A percentile compares a stretch with the other conserved stretches of the same genome.
phyloP scores from a whole-genome alignment of 2,113 vertebrate species.

The Myrmophylax atrothorax region DNA sequence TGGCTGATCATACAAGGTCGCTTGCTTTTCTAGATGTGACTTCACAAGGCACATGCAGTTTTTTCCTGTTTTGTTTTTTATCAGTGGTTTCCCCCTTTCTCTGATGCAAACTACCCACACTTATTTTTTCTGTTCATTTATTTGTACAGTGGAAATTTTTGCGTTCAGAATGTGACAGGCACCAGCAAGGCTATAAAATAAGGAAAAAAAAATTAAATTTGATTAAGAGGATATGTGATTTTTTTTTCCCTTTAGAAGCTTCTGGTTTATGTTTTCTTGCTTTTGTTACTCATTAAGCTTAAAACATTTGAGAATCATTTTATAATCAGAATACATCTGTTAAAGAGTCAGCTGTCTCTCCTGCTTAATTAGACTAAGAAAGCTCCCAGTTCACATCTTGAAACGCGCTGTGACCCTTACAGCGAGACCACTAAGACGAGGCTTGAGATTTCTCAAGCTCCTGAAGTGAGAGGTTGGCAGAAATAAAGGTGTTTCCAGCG shows the following conservation, averaged over 20 bases:
- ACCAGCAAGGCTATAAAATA: not conserved
- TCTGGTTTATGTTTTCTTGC: not conserved
- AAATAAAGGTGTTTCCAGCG: not conserved
- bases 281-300: not conserved
- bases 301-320: not conserved
- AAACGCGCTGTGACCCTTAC: not conserved
- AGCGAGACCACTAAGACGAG: not conserved
- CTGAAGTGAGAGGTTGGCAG: not conserved
- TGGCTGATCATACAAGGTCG: not conserved
- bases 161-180: not conserved
- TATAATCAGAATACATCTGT: not conserved
- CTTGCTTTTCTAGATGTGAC: constrained; percentile 2
- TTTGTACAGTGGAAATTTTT: constrained; percentile 4
- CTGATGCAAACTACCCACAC: not conserved
- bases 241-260: not conserved
- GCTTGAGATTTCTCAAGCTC: not conserved
- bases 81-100: not conserved
- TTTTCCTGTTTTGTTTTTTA: constrained; percentile 2
- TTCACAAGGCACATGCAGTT: not conserved
- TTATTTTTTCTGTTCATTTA: not conserved
- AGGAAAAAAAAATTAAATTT: not conserved
- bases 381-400: not conserved
- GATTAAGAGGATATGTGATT: not conserved
- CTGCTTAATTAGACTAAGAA: not conserved
- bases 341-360: not conserved